These are phyloP conservation scores for Allobates femoralis DNA, from an alignment of 2,797 vertebrate species.

Conservation along the genomic window DNA sequence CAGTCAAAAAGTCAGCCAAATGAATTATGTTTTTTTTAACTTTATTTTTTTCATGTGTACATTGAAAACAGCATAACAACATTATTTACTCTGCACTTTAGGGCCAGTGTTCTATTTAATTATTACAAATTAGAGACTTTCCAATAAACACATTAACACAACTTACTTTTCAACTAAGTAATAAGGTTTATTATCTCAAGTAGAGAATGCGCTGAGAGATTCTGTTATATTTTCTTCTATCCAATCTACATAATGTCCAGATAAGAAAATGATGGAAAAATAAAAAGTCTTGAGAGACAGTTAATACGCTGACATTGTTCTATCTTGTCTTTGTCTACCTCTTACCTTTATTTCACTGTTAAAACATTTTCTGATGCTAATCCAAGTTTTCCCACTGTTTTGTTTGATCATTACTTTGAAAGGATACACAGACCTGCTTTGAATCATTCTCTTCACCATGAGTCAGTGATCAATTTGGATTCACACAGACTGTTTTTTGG, in stretches of 20 bases:
- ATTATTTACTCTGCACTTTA: neutral
- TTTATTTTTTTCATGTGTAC: neutral
- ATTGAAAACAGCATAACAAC: neutral
- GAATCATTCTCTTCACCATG: slow-evolving; percentile 55
- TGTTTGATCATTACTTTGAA: slow-evolving; percentile 41
- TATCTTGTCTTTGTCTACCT: slow-evolving; percentile 1
- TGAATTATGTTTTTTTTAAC: neutral
- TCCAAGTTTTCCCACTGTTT: slow-evolving; percentile 45
- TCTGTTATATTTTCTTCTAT: neutral
- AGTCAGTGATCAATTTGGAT: slow-evolving; percentile 53
- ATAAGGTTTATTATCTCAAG: neutral
- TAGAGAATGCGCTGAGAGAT: neutral
- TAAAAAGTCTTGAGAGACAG: neutral
- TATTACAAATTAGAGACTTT: neutral
- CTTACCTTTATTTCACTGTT: slow-evolving; percentile 28
- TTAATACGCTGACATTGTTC: neutral
- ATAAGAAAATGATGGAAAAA: neutral
- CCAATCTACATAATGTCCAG: neutral
- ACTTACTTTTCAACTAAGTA: neutral
- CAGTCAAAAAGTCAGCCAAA: neutral
- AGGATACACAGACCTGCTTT: slow-evolving; percentile 54
- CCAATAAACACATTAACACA: neutral
- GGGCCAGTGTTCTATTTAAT: neutral
- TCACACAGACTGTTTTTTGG: slow-evolving; percentile 27
- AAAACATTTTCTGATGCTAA: slow-evolving; percentile 52